phyloP scores from a whole-genome alignment of 2,888 invertebrate species.

The Pristionchus arcanus region DNA sequence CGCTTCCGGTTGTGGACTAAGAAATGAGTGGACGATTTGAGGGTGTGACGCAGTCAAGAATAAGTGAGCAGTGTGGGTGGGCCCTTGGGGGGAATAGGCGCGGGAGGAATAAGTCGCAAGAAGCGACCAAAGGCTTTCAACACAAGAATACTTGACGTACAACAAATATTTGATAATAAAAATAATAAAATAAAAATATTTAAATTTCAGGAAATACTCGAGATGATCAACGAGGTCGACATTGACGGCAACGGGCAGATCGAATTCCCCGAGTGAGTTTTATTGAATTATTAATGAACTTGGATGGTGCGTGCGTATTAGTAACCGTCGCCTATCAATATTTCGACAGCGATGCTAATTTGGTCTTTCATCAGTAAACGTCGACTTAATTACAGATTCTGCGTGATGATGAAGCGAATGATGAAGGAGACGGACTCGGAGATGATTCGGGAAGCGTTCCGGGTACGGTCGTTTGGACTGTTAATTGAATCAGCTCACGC shows the following conservation, averaged over 20 bases:
- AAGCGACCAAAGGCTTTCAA: no score
- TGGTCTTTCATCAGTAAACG: no score
- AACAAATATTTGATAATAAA: background rate
- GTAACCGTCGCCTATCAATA: no score
- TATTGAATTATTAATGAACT: background rate
- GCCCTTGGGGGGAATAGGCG: no score
- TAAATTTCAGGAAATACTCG: conserved; percentile 74
- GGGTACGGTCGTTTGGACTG: conserved; percentile 59
- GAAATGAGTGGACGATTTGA: no score
- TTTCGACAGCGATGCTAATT: no score
- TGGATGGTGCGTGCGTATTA: no score
- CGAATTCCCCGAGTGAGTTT: conserved; percentile 75
- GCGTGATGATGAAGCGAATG: conserved; percentile 79
- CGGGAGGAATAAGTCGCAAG: no score
- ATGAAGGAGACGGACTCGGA: conserved; percentile 72
- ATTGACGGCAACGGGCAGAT: conserved; percentile 79
- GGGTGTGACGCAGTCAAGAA: no score
- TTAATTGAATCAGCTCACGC: no score
- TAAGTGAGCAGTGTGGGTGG: no score
- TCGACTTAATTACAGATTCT: conserved; percentile 66
- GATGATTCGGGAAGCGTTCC: conserved; percentile 79
- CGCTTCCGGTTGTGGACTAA: background rate
- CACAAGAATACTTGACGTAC: no score
- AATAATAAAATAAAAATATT: background rate
- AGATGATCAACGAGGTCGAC: conserved; percentile 79